A percentile compares a stretch with the other conserved stretches of the same genome.
Evolutionary conservation across 2,888 invertebrate species (phyloP).

Genomic region (Chloroclystis v-ata): DNA sequence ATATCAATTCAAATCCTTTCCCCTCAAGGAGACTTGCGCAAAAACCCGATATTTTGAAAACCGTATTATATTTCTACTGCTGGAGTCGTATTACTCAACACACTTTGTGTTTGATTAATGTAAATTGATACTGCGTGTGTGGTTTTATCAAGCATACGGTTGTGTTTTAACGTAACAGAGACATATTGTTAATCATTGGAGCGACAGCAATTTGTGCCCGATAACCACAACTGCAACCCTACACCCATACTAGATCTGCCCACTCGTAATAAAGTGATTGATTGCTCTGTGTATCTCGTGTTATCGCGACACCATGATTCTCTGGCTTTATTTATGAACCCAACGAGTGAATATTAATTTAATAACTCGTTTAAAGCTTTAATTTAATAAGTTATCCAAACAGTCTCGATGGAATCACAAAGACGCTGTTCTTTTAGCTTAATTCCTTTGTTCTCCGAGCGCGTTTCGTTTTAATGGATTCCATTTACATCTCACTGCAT

Average conservation of each 20-base stretch:
- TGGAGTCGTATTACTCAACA: constrained; percentile 41
- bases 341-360: constrained; percentile 20
- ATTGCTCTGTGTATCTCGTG: constrained; percentile 62
- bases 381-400: constrained; percentile 24
- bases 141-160: constrained; percentile 33
- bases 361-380: constrained; percentile 11
- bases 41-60: constrained; percentile 40
- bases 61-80: constrained; percentile 38
- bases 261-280: constrained; percentile 64
- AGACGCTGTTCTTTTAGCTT: constrained; percentile 21
- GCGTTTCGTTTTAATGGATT: constrained; percentile 22
- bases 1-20: constrained; percentile 34
- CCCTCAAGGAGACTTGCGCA: constrained; percentile 36
- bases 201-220: constrained; percentile 66
- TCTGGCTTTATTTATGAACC: constrained; percentile 33
- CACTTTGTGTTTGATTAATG: constrained; percentile 14
- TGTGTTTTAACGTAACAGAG: constrained; percentile 34
- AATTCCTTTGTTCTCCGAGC: constrained; percentile 24
- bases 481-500: constrained; percentile 22
- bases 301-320: constrained; percentile 56
- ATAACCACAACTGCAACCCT: constrained; percentile 69
- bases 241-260: constrained; percentile 52
- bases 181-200: constrained; percentile 57
- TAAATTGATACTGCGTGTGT: constrained; percentile 36
- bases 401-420: constrained; percentile 20